Base-by-base conservation (phyloP, 1,140 invertebrate genomes). In the Homarus americanus region DNA sequence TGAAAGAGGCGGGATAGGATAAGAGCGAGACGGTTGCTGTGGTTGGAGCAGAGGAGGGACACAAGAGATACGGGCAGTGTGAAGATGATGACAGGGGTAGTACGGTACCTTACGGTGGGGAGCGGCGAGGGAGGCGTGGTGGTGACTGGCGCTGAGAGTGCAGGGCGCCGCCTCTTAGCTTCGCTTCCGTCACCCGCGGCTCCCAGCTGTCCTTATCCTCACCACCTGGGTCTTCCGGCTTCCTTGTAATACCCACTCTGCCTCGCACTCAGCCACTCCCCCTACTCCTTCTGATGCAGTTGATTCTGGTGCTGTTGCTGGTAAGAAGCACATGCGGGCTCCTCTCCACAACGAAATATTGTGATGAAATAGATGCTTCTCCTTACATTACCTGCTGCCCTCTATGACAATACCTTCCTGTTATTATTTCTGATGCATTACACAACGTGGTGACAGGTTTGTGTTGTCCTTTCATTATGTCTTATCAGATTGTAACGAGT, bases 131-230 rank as follows among this genome's bases (percentile, higher is more conserved):
- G 40, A 80, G 78, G 24, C 20, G 41, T 32, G 24, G 78, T 80
- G 78, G 78, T n/a, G 78, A 80, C 78, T 80, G 78, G 73, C 15
- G 78, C 1, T 0, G 20, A 28, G 1, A 1, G 9, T 3, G 17
- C 20, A 2, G n/a, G 44, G 38, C 41, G n/a, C 4, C 78, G 7
- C 34, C 78, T 80, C 28, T 44, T 80, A 4, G 28, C 78, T n/a
- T 80, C n/a, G 78, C 78, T 80, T 80, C 78, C 78, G 78, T 53
- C 53, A 53, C 78, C 78, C 53, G 44, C 24, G 76, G 40, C 76
- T 32, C 15, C 76, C 40, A 44, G 76, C 44, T 80, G 78, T 80
- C 78, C 78, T 80, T 80, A 53, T 80, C 41, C 78, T 53, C 20
- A 10, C 5, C 5, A 28, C 63, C 5, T 15, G 20, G 32, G 40